Evolutionary conservation across 2,797 vertebrate species (phyloP), one percentile per base, ranked within the genome.

Genomic region (Bryconaethiops microstoma): DNA sequence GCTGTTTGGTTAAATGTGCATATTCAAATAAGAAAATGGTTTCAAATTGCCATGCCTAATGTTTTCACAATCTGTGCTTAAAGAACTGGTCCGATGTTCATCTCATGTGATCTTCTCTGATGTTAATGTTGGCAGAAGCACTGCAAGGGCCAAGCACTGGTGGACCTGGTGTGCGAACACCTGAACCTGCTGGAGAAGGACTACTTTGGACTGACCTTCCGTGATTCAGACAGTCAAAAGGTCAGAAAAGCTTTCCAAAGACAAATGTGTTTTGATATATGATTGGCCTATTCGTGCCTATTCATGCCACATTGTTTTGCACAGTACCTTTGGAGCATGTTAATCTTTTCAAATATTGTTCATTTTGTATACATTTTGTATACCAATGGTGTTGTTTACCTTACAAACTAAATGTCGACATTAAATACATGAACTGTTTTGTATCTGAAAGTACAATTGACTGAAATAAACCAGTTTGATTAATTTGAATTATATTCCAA

Each of bases 131-230:
- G 2, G 35, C 89, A 99, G 97, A 99, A 99, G 91, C 96, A 97
- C 0, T 95, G 95, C 88, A 95, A 95, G 81, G 97, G 97, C 82
- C 97, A 99, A 89, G 91, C 95, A 64, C 94, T 99, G 80, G 94
- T 99, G 76, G 97, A 99, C 88, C 90, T 96, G 93, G 97, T 99
- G 85, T 99, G 97, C 16, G 97, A 96, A 85, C 97, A 99, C 92
- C 96, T 99, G 90, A 99, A 99, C 90, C 96, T 99, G 82, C 93
- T 99, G 93, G 97, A 99, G 92, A 98, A 97, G 84, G 97, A 99
- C 91, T 99, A 99, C 93, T 99, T 98, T 5, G 97, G 97, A 82
- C 92, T 99, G 86, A 95, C 92, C 63, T 99, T 97, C 92, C 96
- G 96, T 21, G 97, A 99, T 81, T 93, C 96, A 0, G 97, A 99